Percentiles rank a stretch among this genome's conserved stretches.
Conservation (phyloP, 2,113 vertebrate genomes). For the Nycticebus coucang region DNA sequence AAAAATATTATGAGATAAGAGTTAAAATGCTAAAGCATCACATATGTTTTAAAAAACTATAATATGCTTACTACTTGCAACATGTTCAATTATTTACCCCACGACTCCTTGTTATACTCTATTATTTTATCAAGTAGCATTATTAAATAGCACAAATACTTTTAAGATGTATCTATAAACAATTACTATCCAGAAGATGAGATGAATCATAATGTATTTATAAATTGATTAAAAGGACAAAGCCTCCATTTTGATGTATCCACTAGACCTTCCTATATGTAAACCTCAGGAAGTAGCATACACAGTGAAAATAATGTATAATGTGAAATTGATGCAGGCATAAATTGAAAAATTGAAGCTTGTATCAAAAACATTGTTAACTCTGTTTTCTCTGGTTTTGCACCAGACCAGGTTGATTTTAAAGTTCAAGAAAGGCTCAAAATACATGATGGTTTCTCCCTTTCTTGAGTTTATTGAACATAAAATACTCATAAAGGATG, state of each 20-base stretch:
- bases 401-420: background rate
- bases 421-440: background rate
- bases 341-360: background rate
- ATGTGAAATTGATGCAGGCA: background rate
- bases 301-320: background rate
- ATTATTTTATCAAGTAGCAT: background rate
- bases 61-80: background rate
- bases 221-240: background rate
- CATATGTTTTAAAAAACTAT: background rate
- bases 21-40: background rate
- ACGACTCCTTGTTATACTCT: background rate
- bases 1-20: no score
- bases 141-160: background rate
- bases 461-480: background rate
- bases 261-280: background rate
- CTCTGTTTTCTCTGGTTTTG: background rate
- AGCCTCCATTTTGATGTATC: background rate
- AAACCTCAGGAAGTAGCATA: background rate
- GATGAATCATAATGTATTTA: background rate
- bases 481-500: constrained; percentile 14
- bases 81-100: background rate
- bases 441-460: background rate
- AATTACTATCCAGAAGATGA: background rate
- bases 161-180: background rate
- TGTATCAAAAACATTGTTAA: background rate